These are phyloP conservation scores for Montipora capricornis DNA, from an alignment of 64 coral and sea anemone genomes.

Conservation along the genomic window DNA sequence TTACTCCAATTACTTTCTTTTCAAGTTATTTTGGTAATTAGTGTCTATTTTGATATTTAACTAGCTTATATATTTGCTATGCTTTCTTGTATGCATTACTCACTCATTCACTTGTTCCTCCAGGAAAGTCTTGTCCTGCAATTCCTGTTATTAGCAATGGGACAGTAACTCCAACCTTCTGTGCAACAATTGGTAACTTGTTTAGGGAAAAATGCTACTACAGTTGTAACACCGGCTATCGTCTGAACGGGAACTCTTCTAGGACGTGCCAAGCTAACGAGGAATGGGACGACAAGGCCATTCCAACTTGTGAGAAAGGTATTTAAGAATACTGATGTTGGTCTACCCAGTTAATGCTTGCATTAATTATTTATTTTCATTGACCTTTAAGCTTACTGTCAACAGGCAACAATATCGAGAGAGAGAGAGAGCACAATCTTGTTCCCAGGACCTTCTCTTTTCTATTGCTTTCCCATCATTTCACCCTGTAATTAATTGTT, in stretches of 20 bases:
- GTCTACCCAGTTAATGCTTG: background rate
- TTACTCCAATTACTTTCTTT: no score
- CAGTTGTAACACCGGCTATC: slow-evolving; percentile 40
- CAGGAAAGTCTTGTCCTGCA: slow-evolving; percentile 41
- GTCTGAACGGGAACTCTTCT: background rate
- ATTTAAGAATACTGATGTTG: background rate
- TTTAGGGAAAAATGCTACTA: slow-evolving; percentile 48
- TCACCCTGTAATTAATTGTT: no score
- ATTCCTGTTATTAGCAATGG: slow-evolving; percentile 37
- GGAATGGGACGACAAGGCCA: slow-evolving; percentile 12
- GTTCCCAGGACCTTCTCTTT: no score
- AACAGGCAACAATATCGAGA: no score
- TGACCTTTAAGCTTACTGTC: no score
- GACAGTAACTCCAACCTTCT: slow-evolving; percentile 25
- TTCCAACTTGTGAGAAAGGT: slow-evolving; percentile 50
- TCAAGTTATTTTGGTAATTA: no score
- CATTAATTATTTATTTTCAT: no score
- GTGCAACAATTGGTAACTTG: slow-evolving; percentile 22
- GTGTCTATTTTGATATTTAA: no score
- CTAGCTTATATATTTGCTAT: background rate
- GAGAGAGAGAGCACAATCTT: no score
- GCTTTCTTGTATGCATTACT: background rate
- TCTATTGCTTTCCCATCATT: no score
- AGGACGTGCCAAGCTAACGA: slow-evolving; percentile 37
- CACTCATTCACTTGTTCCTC: background rate